Evolutionary conservation across 2,113 vertebrate genomes (phyloP).

Genomic region (Genyomyrus donnyi): DNA sequence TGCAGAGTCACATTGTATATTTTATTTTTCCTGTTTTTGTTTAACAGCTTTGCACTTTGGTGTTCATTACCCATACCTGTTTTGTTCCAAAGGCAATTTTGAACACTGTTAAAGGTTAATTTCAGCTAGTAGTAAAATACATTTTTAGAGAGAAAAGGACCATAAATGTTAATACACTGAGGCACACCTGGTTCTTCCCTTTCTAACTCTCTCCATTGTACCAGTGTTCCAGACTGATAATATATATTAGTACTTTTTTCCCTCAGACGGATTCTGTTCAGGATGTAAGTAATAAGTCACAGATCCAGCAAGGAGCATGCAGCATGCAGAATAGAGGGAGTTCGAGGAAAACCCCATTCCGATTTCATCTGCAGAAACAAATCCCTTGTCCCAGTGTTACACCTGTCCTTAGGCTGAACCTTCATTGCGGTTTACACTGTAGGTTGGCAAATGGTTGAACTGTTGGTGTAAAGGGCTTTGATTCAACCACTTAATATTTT

Average conservation of each 20-base stretch:
- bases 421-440: not conserved
- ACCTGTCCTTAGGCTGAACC: slow-evolving; percentile 2
- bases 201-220: slow-evolving; percentile 33
- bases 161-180: slow-evolving; percentile 48
- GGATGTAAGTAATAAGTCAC: slow-evolving; percentile 50
- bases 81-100: not conserved
- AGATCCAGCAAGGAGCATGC: slow-evolving; percentile 38
- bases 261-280: slow-evolving; percentile 47
- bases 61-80: not conserved
- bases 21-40: not conserved
- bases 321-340: slow-evolving; percentile 42
- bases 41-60: not conserved
- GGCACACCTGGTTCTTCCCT: slow-evolving; percentile 47
- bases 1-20: not conserved
- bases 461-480: not conserved
- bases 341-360: slow-evolving; percentile 36
- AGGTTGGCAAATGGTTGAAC: not conserved
- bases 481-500: slow-evolving; percentile 8
- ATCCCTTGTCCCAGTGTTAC: not conserved
- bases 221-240: slow-evolving; percentile 53
- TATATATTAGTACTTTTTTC: slow-evolving; percentile 46
- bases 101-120: not conserved
- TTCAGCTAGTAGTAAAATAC: not conserved
- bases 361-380: slow-evolving; percentile 37
- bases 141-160: slow-evolving; percentile 5